phyloP scores from a whole-genome alignment of 1,140 invertebrate genomes.

The Penaeus japonicus region DNA sequence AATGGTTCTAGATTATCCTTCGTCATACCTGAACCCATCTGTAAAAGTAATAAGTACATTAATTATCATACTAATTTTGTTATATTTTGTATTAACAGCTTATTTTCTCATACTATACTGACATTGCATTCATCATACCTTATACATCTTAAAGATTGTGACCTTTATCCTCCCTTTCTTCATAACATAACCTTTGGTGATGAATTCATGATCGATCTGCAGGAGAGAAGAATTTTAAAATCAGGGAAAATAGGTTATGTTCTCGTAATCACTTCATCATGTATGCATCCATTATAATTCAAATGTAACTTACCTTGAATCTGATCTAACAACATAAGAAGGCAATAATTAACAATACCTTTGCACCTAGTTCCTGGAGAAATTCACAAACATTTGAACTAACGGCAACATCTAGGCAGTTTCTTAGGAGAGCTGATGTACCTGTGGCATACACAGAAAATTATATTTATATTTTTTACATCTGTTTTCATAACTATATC shows the following conservation, averaged over 20 bases:
- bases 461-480: too few species aligned
- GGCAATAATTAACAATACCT: conserved; percentile 60
- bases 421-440: conserved; percentile 86
- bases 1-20: conserved; percentile 81
- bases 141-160: conserved; percentile 93
- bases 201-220: conserved; percentile 87
- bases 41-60: conserved; percentile 21
- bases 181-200: conserved; percentile 93
- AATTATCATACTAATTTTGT: too few species aligned
- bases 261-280: not conserved
- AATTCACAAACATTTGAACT: conserved; percentile 90
- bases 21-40: conserved; percentile 75
- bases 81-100: too few species aligned
- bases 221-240: conserved; percentile 39
- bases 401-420: conserved; percentile 89
- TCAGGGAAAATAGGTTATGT: not conserved
- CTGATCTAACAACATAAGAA: not conserved
- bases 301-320: too few species aligned
- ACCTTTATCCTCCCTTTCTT: conserved; percentile 97
- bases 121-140: conserved; percentile 64
- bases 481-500: too few species aligned
- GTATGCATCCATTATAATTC: not conserved
- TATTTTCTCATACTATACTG: not conserved
- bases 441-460: conserved; percentile 84
- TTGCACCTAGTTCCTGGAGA: conserved; percentile 84